Conservation (phyloP, 2,797 vertebrate species). For the Molossus alvarezi region DNA sequence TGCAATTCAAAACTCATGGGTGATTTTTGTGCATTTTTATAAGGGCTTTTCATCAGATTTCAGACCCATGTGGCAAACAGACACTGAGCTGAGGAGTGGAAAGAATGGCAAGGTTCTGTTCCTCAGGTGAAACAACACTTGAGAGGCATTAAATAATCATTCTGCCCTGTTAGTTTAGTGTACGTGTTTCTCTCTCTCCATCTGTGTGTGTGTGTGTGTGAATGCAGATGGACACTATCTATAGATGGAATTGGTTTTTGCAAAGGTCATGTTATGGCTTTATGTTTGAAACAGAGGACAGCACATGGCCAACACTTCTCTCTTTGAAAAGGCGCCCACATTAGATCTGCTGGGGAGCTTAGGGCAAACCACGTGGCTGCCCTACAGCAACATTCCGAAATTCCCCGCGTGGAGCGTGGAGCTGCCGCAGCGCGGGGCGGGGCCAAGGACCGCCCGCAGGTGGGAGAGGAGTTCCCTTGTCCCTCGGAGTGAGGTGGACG, state of each 20-base stretch:
- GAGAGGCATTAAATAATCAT: slow-evolving; percentile 19
- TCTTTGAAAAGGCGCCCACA: background rate
- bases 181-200: background rate
- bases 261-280: background rate
- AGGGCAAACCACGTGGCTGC: background rate
- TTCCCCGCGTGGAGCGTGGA: too few relatives aligned
- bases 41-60: background rate
- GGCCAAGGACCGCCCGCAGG: too few relatives aligned
- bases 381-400: background rate
- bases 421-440: background rate
- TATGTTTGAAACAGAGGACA: slow-evolving; percentile 44
- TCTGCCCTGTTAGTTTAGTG: background rate
- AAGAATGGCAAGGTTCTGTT: background rate
- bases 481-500: background rate
- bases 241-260: background rate
- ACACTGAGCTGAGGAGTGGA: background rate
- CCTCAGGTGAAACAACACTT: background rate
- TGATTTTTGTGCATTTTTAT: background rate
- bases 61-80: background rate
- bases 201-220: background rate
- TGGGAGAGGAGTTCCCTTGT: too few relatives aligned
- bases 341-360: background rate
- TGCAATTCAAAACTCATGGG: background rate
- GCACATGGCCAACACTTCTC: background rate
- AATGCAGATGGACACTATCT: slow-evolving; percentile 14